Evolutionary conservation across 2,113 vertebrate genomes (phyloP).

Genomic region (Heloderma charlesbogerti): DNA sequence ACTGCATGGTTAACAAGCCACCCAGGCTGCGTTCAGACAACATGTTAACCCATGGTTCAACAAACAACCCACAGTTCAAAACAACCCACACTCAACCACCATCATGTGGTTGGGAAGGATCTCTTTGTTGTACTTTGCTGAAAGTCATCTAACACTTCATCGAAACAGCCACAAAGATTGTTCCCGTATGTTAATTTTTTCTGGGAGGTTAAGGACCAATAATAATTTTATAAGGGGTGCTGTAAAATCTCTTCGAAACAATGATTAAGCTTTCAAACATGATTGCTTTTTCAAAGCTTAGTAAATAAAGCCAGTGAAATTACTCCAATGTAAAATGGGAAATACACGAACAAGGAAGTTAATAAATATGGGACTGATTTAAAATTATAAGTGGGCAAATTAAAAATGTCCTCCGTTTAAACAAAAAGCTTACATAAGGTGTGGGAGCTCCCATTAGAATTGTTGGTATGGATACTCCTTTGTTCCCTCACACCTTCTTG

Average conservation of each 20-base stretch:
- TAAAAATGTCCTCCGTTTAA: background rate
- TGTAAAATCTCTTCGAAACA: constrained; percentile 37
- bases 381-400: background rate
- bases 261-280: constrained; percentile 20
- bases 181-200: background rate
- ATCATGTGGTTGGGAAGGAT: background rate
- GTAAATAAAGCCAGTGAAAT: constrained; percentile 23
- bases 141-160: background rate
- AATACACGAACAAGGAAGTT: background rate
- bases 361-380: background rate
- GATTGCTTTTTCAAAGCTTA: constrained; percentile 14
- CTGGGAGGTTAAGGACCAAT: constrained; percentile 13
- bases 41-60: too few relatives aligned
- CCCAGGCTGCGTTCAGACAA: too few relatives aligned
- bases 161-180: background rate
- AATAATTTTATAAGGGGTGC: background rate
- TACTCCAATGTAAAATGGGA: background rate
- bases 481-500: background rate
- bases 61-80: too few relatives aligned
- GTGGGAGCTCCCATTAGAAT: background rate
- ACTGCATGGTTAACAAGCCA: too few relatives aligned
- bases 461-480: background rate
- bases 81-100: too few relatives aligned
- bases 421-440: constrained; percentile 14
- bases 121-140: background rate